These are phyloP conservation scores for Cuniculus paca DNA, from an alignment of 2,797 vertebrate genomes.

Conservation along the genomic window DNA sequence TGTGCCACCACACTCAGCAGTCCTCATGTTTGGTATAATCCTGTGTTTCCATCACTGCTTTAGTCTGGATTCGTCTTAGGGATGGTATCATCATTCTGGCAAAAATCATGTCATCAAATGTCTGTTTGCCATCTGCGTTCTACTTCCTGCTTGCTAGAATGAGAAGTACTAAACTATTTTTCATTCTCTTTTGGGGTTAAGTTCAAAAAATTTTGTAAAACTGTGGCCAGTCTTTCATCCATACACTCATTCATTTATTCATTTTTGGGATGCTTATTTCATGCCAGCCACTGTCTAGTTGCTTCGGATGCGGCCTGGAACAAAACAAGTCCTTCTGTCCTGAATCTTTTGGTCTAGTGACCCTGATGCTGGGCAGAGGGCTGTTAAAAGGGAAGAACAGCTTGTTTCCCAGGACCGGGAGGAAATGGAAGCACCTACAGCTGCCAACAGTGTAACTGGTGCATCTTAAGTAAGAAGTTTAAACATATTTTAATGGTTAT, in stretches of 20 bases:
- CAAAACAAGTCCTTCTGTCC: neutral
- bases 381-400: slow-evolving; percentile 48
- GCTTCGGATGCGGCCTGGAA: neutral
- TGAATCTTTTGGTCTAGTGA: slow-evolving; percentile 24
- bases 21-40: neutral
- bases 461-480: slow-evolving; percentile 70
- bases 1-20: neutral
- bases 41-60: neutral
- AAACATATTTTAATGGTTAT: slow-evolving; percentile 75
- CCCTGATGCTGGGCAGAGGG: neutral
- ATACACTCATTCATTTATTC: neutral
- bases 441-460: slow-evolving; percentile 71
- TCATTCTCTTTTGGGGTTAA: slow-evolving; percentile 1
- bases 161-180: slow-evolving; percentile 47
- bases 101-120: slow-evolving; percentile 56
- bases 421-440: slow-evolving; percentile 58
- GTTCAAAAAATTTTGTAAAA: slow-evolving; percentile 2
- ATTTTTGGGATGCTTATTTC: neutral
- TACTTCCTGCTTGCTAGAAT: slow-evolving; percentile 61
- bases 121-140: slow-evolving; percentile 69
- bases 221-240: slow-evolving; percentile 32
- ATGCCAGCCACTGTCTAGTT: neutral
- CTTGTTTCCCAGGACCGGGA: slow-evolving; percentile 63
- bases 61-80: slow-evolving; percentile 27
- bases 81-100: slow-evolving; percentile 45